Base-by-base conservation (phyloP, 30 jellyfish, hydroid and myxozoan genomes). In the Chrysaora quinquecirrha region DNA sequence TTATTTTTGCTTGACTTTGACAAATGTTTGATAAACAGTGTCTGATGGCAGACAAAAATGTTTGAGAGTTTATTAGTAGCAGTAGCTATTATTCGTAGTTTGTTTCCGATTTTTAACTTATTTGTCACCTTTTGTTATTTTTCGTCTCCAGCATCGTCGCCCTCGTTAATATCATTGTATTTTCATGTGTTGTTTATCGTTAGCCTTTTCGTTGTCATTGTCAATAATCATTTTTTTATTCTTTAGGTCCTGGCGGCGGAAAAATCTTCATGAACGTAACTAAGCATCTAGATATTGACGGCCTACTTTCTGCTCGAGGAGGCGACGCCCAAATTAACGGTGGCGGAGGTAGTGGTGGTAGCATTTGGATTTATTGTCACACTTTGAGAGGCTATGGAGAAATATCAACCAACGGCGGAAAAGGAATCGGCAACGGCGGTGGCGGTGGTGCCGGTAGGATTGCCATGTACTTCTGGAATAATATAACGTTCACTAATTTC, bases 331-430 rank as follows among this genome's bases (percentile, higher is more conserved):
- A 10, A 38, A 18, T 86, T 9, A 72, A 72, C 34, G 93, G 93
- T 24, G 93, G 81, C 43, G 93, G 93, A 7, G 93, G 93, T 22
- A 82, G 93, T 72, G 93, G 93, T 60, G 93, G 93, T 16, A 82
- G 93, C 29, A 70, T 82, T 28, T 82, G 93, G 93, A 34, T 82
- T 32, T 61, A 82, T 46, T 82, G 93, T 61, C 86, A 82, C 49
- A 82, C 93, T 34, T 71, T 82, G 24, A 64, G 86, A 56, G 93
- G 93, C 20, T 82, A 82, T 38, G 93, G 93, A 9, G 86, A 82
- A 65, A 72, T 82, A 68, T 72, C 86, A 0, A 54, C 86, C 11
- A 82, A 82, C 24, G 93, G 93, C n/a, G 93, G 93, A 22, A 60
- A 82, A 34, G 93, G 85, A 12, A 62, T 43, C 24, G 86, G 86